Evolutionary conservation across 2,888 invertebrate genomes (phyloP).

Genomic region (Melanostoma scalare): DNA sequence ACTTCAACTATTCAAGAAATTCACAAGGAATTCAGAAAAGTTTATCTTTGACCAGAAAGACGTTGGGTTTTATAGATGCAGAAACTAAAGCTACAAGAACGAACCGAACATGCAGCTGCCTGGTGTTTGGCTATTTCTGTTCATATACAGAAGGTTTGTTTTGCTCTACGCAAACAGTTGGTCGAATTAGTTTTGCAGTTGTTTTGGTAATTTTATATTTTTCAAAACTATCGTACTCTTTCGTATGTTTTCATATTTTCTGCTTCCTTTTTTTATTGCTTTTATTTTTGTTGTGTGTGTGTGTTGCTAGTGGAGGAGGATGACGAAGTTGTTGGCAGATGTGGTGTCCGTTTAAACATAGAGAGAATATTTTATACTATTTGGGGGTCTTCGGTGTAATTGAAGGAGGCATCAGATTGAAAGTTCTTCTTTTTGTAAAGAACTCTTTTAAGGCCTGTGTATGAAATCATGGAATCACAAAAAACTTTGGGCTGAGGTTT

Average conservation of each 20-base stretch:
- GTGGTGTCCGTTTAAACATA: slow-evolving; percentile 30
- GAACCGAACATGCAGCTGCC: neutral
- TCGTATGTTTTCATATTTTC: slow-evolving; percentile 45
- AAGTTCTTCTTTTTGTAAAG: neutral
- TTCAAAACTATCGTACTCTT: slow-evolving; percentile 38
- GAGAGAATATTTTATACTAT: slow-evolving; percentile 34
- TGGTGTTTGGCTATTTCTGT: neutral
- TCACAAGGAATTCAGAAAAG: slow-evolving; percentile 66
- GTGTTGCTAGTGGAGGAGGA: too few relatives aligned
- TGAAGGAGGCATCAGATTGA: slow-evolving; percentile 13
- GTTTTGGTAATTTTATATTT: slow-evolving; percentile 43
- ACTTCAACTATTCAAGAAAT: slow-evolving; percentile 69
- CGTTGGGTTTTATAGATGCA: slow-evolving; percentile 36
- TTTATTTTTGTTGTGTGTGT: too few relatives aligned
- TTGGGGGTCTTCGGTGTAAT: slow-evolving; percentile 24
- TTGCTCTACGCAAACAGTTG: slow-evolving; percentile 54
- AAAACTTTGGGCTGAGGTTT: too few relatives aligned
- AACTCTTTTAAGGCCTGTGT: too few relatives aligned
- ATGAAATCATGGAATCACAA: too few relatives aligned
- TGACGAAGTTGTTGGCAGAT: slow-evolving; percentile 1
- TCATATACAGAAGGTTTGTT: slow-evolving; percentile 17
- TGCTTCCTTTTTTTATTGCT: neutral
- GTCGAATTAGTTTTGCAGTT: slow-evolving; percentile 65
- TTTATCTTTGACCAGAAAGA: slow-evolving; percentile 71
- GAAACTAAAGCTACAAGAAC: slow-evolving; percentile 5